Base-by-base conservation (phyloP, 1,140 invertebrate species). In the Spodoptera litura region DNA sequence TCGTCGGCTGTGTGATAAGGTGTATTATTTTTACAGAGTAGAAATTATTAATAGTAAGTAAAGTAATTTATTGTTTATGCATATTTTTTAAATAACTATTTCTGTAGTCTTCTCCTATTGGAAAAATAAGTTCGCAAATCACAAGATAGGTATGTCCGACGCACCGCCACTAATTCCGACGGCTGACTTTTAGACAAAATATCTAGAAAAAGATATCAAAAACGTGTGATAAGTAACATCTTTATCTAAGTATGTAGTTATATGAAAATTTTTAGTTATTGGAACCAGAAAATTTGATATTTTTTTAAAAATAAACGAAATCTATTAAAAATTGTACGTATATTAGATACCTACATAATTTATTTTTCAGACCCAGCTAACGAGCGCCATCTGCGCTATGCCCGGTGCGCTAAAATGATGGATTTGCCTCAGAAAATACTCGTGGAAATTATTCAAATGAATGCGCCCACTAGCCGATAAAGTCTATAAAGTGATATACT, bases 401-500 rank as follows among this genome's bases (percentile, higher is more conserved):
- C 11, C 68, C 76, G 78, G 74, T 73, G 72, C 83, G 78, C 49
- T 12, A 59, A 85, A 85, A 86, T 88, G 85, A 87, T 86, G 85
- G 82, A 88, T 88, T 83, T 83, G 72, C 77, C 78, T 73, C 53
- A 82, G 81, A 86, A 81, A 82, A 82, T 78, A 79, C 64, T 49
- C 56, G 44, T 35, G 51, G n/a, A 81, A 85, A 87, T 87, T 88
- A 88, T 88, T 88, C 83, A 87, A 88, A 88, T 87, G 79, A 84
- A 88, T 85, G 78, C 87, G 78, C 25, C 35, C 56, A 61, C 51
- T 70, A 73, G n/a, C n/a, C n/a, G n/a, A n/a, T n/a, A n/a, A n/a
- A n/a, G n/a, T n/a, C n/a, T n/a, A n/a, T n/a, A n/a, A n/a, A n/a
- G n/a, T n/a, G n/a, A n/a, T 20, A 20, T 20, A 20, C 20, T 20